Conservation (phyloP, 2,888 invertebrate species). For the Amphiduros pacificus region DNA sequence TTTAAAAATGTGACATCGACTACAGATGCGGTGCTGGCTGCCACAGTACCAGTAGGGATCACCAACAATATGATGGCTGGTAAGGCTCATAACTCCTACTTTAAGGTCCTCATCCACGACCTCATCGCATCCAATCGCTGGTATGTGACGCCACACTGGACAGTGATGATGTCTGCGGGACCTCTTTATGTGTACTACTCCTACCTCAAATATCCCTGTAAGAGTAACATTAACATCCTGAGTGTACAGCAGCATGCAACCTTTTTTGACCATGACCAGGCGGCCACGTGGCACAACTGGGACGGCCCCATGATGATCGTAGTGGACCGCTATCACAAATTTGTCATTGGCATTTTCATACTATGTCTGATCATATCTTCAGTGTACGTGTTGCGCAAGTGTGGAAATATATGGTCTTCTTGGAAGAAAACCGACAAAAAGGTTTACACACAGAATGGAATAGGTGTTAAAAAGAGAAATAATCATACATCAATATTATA, state of each 20-base stretch:
- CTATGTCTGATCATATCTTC: background rate
- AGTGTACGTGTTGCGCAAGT: background rate
- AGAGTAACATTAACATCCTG: background rate
- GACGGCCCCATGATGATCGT: conserved; percentile 23
- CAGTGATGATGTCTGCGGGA: conserved; percentile 27
- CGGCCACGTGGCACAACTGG: conserved; percentile 22
- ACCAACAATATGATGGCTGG: conserved; percentile 23
- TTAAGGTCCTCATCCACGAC: conserved; percentile 2
- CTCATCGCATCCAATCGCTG: background rate
- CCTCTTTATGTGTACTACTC: conserved; percentile 22
- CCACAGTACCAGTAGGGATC: conserved; percentile 22
- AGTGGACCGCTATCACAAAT: background rate
- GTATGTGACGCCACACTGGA: conserved; percentile 24
- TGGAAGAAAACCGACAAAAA: no score
- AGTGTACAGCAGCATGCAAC: background rate
- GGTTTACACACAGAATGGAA: no score
- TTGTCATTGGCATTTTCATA: background rate
- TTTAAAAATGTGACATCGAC: background rate
- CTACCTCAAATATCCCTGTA: conserved; percentile 10
- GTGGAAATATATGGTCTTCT: no score
- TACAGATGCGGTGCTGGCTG: conserved; percentile 17
- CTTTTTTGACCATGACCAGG: conserved; percentile 16
- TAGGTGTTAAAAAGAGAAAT: no score
- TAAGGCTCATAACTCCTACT: conserved; percentile 12
- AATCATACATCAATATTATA: no score